Evolutionary conservation across 2,113 vertebrate species (phyloP).

Genomic region (Pelmatolapia mariae): DNA sequence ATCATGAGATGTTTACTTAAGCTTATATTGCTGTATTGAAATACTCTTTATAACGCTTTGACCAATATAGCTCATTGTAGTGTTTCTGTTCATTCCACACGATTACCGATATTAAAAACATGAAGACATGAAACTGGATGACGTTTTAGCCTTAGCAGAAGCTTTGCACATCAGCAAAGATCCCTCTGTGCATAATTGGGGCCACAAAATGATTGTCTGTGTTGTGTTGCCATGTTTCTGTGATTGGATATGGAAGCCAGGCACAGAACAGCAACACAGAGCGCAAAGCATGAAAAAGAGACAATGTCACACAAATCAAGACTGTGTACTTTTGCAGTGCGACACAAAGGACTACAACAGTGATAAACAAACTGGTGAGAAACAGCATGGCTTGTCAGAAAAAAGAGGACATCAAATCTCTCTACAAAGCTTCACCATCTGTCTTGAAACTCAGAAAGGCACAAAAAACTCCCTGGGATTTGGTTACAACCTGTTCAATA

Average conservation of each 20-base stretch:
- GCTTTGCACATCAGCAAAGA: not conserved
- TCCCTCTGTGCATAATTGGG: not conserved
- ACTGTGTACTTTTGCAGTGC: not conserved
- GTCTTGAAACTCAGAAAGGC: not conserved
- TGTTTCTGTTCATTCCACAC: not conserved
- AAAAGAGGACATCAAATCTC: not conserved
- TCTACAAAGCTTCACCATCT: not conserved
- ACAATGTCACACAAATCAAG: not conserved
- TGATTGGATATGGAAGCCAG: not conserved
- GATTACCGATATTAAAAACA: not conserved
- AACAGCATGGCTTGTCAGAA: not conserved
- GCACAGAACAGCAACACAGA: not conserved
- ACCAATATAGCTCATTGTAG: not conserved
- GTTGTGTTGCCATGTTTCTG: constrained; percentile 17
- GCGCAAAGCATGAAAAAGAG: not conserved
- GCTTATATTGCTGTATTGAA: not conserved
- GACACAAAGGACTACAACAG: not conserved
- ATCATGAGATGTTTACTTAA: not conserved
- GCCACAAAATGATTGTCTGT: not conserved
- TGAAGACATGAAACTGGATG: not conserved
- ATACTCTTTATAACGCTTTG: not conserved
- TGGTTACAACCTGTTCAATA: not conserved
- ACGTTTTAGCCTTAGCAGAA: not conserved
- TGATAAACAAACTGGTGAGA: not conserved
- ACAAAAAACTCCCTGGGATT: not conserved